Conservation (phyloP, 2,888 invertebrate genomes). For the Pristionchus maxplancki region DNA sequence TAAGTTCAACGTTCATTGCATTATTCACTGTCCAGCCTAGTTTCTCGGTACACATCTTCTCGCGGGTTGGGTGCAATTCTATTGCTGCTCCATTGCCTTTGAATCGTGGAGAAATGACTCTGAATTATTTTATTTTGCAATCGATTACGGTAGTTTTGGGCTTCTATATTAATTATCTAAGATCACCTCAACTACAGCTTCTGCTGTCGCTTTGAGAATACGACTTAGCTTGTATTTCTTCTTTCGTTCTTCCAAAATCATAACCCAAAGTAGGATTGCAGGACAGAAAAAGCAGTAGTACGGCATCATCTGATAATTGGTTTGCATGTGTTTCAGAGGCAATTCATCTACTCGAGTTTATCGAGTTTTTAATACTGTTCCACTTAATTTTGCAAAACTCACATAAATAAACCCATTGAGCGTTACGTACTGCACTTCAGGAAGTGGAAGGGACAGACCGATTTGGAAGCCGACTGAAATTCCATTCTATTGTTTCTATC, state of each 20-base stretch:
- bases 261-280: neutral
- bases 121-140: neutral
- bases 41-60: too few relatives aligned
- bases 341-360: neutral
- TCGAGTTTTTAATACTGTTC: too few relatives aligned
- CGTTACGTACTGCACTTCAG: neutral
- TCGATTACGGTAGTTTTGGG: too few relatives aligned
- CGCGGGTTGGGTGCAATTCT: too few relatives aligned
- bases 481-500: too few relatives aligned
- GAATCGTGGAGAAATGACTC: too few relatives aligned
- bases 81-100: too few relatives aligned
- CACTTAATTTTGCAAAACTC: neutral
- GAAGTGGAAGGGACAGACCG: neutral
- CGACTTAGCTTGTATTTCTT: neutral
- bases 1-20: too few relatives aligned
- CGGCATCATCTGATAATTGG: slow-evolving; percentile 24
- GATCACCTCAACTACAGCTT: neutral
- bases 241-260: neutral
- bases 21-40: too few relatives aligned
- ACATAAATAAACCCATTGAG: slow-evolving; percentile 16
- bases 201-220: neutral
- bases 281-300: slow-evolving; percentile 33
- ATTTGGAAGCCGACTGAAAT: slow-evolving; percentile 21
- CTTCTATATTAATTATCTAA: too few relatives aligned
- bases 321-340: too few relatives aligned